Evolutionary conservation across 1,140 invertebrate species (phyloP).

Genomic region (Fopius arisanus): DNA sequence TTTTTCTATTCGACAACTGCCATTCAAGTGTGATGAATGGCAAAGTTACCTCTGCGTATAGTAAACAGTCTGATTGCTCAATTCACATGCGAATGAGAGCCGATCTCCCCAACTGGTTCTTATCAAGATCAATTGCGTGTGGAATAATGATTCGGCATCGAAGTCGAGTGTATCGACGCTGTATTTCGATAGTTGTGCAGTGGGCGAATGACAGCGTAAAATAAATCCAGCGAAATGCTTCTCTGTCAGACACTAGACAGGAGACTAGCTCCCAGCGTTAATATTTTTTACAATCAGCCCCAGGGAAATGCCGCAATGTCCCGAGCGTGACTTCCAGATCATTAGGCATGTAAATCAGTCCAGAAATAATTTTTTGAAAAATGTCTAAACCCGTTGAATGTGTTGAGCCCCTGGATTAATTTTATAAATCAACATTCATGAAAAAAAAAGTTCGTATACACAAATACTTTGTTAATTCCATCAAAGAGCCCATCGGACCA

Average conservation of each 20-base stretch:
- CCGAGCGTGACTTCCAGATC: not conserved
- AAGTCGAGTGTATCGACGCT: not conserved
- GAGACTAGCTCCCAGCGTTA: not conserved
- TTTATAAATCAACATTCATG: not conserved
- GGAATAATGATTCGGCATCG: constrained; percentile 52
- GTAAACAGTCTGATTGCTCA: constrained; percentile 56
- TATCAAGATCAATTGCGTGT: constrained; percentile 56
- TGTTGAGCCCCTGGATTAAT: not conserved
- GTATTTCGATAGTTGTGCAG: not conserved
- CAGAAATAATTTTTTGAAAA: not conserved
- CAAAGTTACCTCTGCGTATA: constrained; percentile 38
- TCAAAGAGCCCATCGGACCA: constrained; percentile 54
- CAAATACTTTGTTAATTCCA: constrained; percentile 60
- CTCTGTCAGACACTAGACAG: not conserved
- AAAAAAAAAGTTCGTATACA: constrained; percentile 36
- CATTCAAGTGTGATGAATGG: constrained; percentile 52
- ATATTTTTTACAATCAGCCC: not conserved
- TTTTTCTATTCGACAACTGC: constrained; percentile 6
- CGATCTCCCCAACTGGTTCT: constrained; percentile 49
- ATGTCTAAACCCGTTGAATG: not conserved
- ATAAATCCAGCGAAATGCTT: constrained; percentile 4
- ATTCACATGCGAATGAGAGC: constrained; percentile 52
- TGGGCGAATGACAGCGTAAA: constrained; percentile 2
- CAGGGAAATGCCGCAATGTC: not conserved
- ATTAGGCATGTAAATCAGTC: constrained; percentile 3